phyloP scores from a whole-genome alignment of 2,888 invertebrate species.

The Rhopalosiphum nymphaeae region DNA sequence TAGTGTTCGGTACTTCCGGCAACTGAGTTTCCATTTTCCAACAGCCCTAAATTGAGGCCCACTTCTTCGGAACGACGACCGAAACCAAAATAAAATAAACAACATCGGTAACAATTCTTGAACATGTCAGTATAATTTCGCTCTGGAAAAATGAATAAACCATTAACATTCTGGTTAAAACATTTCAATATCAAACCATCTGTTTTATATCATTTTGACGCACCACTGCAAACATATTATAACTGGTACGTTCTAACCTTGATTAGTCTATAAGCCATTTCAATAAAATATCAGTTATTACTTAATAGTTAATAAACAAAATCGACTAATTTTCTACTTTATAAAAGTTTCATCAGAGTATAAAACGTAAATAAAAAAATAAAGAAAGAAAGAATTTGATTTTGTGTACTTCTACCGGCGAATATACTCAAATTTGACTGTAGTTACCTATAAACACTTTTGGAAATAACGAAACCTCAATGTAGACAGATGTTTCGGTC shows the following conservation, averaged over 20 bases:
- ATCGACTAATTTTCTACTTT: background rate
- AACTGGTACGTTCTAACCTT: background rate
- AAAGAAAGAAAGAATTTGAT: background rate
- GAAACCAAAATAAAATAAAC: slow-evolving; percentile 65
- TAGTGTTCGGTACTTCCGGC: slow-evolving; percentile 62
- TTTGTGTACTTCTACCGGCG: background rate
- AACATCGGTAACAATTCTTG: slow-evolving; percentile 65
- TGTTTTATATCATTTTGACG: slow-evolving; percentile 3
- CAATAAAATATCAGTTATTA: background rate
- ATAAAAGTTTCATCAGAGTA: background rate
- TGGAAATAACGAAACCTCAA: slow-evolving; percentile 25
- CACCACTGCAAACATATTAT: background rate
- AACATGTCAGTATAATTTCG: slow-evolving; percentile 40
- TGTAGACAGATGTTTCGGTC: slow-evolving; percentile 64
- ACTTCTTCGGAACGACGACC: slow-evolving; percentile 57
- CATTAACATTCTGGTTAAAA: slow-evolving; percentile 1
- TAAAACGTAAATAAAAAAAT: background rate
- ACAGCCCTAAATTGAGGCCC: slow-evolving; percentile 55
- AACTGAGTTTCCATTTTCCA: slow-evolving; percentile 43
- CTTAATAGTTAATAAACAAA: background rate
- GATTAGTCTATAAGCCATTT: background rate
- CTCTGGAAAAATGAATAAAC: slow-evolving; percentile 3
- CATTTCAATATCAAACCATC: slow-evolving; percentile 20
- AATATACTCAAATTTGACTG: background rate
- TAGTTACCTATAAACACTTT: slow-evolving; percentile 13